Evolutionary conservation across 2,797 vertebrate species (phyloP), one percentile per base, ranked within the genome.

Genomic region (Pygocentrus nattereri): DNA sequence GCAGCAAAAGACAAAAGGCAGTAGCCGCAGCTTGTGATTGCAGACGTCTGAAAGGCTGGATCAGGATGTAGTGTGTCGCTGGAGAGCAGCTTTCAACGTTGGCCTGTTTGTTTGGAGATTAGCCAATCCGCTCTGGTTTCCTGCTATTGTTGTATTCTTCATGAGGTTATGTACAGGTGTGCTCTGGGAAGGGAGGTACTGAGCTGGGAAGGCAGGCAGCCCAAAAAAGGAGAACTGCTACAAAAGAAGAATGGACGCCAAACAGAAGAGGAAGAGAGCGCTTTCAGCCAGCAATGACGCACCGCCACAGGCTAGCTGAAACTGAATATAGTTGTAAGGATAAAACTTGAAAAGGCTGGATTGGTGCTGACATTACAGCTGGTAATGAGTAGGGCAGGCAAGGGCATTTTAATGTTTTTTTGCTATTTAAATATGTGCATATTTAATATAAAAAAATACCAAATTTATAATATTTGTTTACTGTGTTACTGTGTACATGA

Each of bases 101-200:
- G 18, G 27, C 25, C 16, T 86, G 69, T 83, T 76, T 84, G 71
- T 82, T 23, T 81, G 58, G 49, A 81, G 31, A 41, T 56, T 38
- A 73, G 67, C 31, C 54, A 62, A 68, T 74, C 44, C 23, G 78
- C 78, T 34, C 23, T 76, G 78, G 89, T 86, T 94, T 95, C 94
- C 94, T 92, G 82, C 74, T 61, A 94, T 94, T 95, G 94, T 94
- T 85, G 0, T 12, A 50, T n/a, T 82, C 83, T 67, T 84, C 56
- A 77, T n/a, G 73, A 88, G 83, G 76, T 50, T 67, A 5, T 82
- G 44, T 59, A 85, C 92, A 94, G 93, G 92, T 95, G 91, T 52
- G 6, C 47, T 61, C 74, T 84, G 76, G 38, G 74, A 72, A 19
- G 64, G 34, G 34, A 82, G 86, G 62, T 77, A 71, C 65, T 56